A percentile compares a stretch with the other conserved stretches of the same genome.
These are phyloP conservation scores for Rhinogobius similis DNA, from an alignment of 2,113 vertebrate genomes.

Conservation along the genomic window DNA sequence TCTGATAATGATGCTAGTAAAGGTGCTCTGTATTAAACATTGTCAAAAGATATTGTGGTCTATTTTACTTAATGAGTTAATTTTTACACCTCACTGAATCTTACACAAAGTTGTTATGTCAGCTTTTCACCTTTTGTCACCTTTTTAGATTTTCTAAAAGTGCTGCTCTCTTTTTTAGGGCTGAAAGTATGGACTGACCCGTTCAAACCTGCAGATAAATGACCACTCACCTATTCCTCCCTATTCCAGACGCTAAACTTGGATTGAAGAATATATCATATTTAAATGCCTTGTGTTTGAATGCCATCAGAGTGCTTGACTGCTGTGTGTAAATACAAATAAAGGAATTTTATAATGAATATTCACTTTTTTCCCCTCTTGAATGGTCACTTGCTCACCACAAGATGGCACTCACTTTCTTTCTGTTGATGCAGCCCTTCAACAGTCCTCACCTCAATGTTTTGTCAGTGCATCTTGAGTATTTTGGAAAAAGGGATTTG, in stretches of 20 bases:
- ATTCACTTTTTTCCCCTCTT: neutral
- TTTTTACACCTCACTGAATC: neutral
- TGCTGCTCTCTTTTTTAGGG: slow-evolving; percentile 53
- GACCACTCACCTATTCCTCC: slow-evolving; percentile 22
- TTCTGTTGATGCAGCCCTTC: neutral
- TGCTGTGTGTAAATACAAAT: slow-evolving; percentile 44
- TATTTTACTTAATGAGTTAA: too few relatives aligned
- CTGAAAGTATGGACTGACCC: slow-evolving; percentile 81
- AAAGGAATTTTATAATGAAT: slow-evolving; percentile 41
- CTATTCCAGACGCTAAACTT: slow-evolving; percentile 7
- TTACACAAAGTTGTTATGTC: neutral
- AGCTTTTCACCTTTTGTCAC: too few relatives aligned
- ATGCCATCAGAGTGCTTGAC: slow-evolving; percentile 17
- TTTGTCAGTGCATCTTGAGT: slow-evolving; percentile 44
- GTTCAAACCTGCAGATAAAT: slow-evolving; percentile 71
- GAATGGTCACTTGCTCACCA: slow-evolving; percentile 26
- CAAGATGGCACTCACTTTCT: slow-evolving; percentile 29
- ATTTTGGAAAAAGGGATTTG: slow-evolving; percentile 45
- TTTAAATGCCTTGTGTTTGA: slow-evolving; percentile 48
- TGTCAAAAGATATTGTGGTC: too few relatives aligned
- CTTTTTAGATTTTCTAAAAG: neutral
- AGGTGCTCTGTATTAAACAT: too few relatives aligned
- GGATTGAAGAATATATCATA: slow-evolving; percentile 8
- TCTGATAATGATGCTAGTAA: too few relatives aligned
- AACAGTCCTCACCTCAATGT: neutral